phyloP scores from a whole-genome alignment of 2,888 invertebrate species.

The Papilio demoleus region DNA sequence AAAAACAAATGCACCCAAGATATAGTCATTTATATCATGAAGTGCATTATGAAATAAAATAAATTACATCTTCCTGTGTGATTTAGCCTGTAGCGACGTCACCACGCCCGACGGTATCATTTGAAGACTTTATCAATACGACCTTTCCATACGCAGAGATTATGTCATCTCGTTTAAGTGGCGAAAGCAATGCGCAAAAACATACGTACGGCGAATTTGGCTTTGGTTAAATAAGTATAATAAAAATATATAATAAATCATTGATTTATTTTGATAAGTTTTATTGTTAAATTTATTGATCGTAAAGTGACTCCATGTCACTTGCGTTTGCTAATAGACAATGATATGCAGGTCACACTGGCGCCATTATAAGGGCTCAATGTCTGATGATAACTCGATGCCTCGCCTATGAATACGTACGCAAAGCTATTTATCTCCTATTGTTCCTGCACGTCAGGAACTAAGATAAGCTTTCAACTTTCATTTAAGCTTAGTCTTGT shows the following conservation, averaged over 20 bases:
- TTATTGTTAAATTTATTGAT: slow-evolving; percentile 18
- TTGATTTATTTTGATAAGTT: background rate
- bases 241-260: background rate
- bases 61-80: slow-evolving; percentile 36
- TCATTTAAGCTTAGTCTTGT: slow-evolving; percentile 61
- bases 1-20: too few species aligned
- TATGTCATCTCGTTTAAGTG: slow-evolving; percentile 36
- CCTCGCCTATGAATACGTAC: slow-evolving; percentile 40
- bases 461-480: slow-evolving; percentile 74
- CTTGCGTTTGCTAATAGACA: slow-evolving; percentile 26
- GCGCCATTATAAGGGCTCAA: slow-evolving; percentile 35
- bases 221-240: too few species aligned
- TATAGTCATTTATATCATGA: background rate
- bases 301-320: slow-evolving; percentile 11
- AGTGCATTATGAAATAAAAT: slow-evolving; percentile 26
- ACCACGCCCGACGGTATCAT: slow-evolving; percentile 10
- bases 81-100: slow-evolving; percentile 23
- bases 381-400: slow-evolving; percentile 41
- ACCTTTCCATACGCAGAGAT: slow-evolving; percentile 36
- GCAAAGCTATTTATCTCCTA: slow-evolving; percentile 46
- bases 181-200: slow-evolving; percentile 35
- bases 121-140: slow-evolving; percentile 37
- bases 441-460: slow-evolving; percentile 46
- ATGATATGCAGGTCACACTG: slow-evolving; percentile 38
- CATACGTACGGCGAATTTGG: background rate